These are phyloP conservation scores for Tiliacea aurago DNA, from an alignment of 2,888 invertebrate species.

Conservation along the genomic window DNA sequence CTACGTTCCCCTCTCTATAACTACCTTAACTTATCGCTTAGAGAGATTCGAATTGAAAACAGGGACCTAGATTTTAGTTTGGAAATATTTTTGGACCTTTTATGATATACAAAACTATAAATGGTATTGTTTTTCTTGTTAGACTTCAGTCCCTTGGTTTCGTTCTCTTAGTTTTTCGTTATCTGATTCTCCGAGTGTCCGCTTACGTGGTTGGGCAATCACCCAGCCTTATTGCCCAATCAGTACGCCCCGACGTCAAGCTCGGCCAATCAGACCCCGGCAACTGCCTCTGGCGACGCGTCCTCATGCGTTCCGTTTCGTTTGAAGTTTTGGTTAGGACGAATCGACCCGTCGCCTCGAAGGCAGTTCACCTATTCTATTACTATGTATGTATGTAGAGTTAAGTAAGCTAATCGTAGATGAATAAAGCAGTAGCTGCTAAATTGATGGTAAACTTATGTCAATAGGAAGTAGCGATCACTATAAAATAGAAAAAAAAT, in stretches of 20 bases:
- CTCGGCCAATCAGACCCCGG: conserved; percentile 83
- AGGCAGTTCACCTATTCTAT: conserved; percentile 80
- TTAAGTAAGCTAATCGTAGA: conserved; percentile 87
- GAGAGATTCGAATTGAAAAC: conserved; percentile 83
- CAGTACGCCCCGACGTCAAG: conserved; percentile 87
- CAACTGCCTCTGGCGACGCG: conserved; percentile 81
- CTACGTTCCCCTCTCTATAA: conserved; percentile 51
- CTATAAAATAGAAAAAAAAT: conserved; percentile 84
- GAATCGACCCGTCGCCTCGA: conserved; percentile 76
- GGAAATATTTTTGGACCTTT: conserved; percentile 88
- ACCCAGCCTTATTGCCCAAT: conserved; percentile 94
- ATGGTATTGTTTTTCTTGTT: conserved; percentile 64
- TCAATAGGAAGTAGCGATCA: conserved; percentile 87
- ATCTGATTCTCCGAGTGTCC: conserved; percentile 88
- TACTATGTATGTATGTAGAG: conserved; percentile 90
- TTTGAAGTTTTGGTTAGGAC: conserved; percentile 69
- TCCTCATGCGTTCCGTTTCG: conserved; percentile 74
- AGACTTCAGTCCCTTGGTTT: conserved; percentile 63
- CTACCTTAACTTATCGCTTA: conserved; percentile 67
- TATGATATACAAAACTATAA: conserved; percentile 80
- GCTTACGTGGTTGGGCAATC: conserved; percentile 92
- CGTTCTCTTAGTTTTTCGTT: conserved; percentile 70
- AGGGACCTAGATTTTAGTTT: conserved; percentile 88
- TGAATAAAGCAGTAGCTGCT: conserved; percentile 82
- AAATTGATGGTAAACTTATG: conserved; percentile 90